Conservation (phyloP, 2,888 invertebrate species). For the Eucriotettix oculatus region DNA sequence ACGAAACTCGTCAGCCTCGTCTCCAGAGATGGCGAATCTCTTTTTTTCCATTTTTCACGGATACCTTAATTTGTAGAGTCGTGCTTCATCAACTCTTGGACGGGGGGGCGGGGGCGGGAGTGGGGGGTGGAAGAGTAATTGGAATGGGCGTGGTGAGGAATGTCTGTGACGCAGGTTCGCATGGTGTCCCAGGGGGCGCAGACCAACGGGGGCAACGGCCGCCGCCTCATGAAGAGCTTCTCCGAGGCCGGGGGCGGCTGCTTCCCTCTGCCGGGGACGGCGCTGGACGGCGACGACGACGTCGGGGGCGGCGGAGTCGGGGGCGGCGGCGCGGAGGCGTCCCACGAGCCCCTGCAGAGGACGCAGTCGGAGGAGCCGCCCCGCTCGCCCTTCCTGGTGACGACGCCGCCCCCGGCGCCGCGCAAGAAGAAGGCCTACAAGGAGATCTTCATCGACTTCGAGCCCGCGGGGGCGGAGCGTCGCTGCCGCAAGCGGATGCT, state of each 20-base stretch:
- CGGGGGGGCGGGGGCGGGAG: too few relatives aligned
- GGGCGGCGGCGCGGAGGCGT: slow-evolving; percentile 20
- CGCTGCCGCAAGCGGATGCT: slow-evolving; percentile 23
- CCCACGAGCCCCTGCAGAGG: slow-evolving; percentile 62
- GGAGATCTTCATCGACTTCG: slow-evolving; percentile 48
- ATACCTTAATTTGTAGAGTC: too few relatives aligned
- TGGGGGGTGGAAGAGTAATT: too few relatives aligned
- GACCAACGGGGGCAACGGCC: slow-evolving; percentile 55
- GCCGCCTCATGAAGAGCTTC: slow-evolving; percentile 67
- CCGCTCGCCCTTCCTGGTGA: slow-evolving; percentile 50
- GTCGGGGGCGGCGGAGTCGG: slow-evolving; percentile 8
- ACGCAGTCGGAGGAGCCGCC: slow-evolving; percentile 77
- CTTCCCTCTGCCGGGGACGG: slow-evolving; percentile 24
- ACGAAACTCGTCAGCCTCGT: too few relatives aligned
- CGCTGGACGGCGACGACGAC: slow-evolving; percentile 15
- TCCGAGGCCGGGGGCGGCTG: slow-evolving; percentile 52
- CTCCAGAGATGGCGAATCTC: too few relatives aligned
- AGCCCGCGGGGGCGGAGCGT: slow-evolving; percentile 41
- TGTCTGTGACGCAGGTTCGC: slow-evolving; percentile 39
- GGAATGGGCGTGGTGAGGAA: too few relatives aligned
- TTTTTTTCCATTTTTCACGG: too few relatives aligned
- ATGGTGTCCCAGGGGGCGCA: slow-evolving; percentile 84
- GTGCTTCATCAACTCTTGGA: too few relatives aligned
- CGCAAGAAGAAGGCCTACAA: not conserved
- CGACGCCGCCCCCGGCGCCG: slow-evolving; percentile 31